Evolutionary conservation across 2,888 invertebrate genomes (phyloP).

Genomic region (Epinotia brunnichana): DNA sequence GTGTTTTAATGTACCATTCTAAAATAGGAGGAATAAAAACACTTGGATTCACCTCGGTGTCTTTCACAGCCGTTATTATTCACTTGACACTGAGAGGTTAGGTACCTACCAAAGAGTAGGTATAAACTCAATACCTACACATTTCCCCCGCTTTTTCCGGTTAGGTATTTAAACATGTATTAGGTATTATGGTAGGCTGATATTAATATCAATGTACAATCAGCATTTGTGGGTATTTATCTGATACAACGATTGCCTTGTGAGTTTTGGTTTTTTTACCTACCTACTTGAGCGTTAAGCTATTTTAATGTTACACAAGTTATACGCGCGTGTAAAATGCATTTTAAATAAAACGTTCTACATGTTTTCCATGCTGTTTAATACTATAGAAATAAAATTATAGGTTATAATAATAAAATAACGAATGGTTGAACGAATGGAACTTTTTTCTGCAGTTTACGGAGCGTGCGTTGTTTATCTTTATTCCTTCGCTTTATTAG

Average conservation of each 20-base stretch:
- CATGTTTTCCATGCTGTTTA: neutral
- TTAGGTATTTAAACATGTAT: neutral
- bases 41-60: neutral
- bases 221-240: slow-evolving; percentile 24
- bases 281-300: slow-evolving; percentile 28
- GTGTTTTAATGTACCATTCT: neutral
- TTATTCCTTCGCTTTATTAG: slow-evolving; percentile 26
- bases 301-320: slow-evolving; percentile 1
- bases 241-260: slow-evolving; percentile 29
- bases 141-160: slow-evolving; percentile 8
- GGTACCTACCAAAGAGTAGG: slow-evolving; percentile 5
- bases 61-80: neutral
- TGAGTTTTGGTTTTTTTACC: slow-evolving; percentile 24
- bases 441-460: slow-evolving; percentile 3
- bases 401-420: slow-evolving; percentile 1
- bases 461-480: slow-evolving; percentile 35
- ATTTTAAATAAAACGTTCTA: neutral
- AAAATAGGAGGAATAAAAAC: neutral
- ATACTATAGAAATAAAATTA: neutral
- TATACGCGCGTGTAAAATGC: neutral
- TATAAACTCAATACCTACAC: slow-evolving; percentile 5
- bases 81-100: neutral
- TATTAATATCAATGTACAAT: slow-evolving; percentile 19
- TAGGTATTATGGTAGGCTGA: neutral
- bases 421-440: slow-evolving; percentile 9